Evolutionary conservation across 1,140 invertebrate genomes (phyloP).

Genomic region (Mercenaria mercenaria): DNA sequence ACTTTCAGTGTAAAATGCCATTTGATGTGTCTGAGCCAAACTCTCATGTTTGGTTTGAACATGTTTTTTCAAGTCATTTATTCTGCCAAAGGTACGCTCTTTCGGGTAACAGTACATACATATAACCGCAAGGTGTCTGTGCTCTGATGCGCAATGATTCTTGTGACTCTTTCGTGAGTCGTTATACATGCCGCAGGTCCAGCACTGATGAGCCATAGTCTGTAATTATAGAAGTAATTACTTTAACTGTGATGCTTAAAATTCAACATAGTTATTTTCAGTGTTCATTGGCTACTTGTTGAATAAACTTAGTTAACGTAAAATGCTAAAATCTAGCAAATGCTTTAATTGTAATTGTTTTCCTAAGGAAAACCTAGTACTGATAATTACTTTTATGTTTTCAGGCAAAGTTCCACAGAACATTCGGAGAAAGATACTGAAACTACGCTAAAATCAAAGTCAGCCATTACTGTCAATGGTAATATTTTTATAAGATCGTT

Average conservation of each 20-base stretch:
- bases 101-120: neutral
- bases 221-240: neutral
- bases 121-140: neutral
- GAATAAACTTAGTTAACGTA: too few relatives aligned
- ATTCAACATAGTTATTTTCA: neutral
- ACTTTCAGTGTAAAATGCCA: neutral
- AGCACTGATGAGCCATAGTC: too few relatives aligned
- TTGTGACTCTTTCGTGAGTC: neutral
- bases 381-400: neutral
- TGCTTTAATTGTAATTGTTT: too few relatives aligned
- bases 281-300: too few relatives aligned
- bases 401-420: neutral
- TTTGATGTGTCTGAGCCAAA: neutral
- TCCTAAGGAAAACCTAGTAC: too few relatives aligned
- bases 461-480: neutral
- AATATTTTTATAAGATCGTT: neutral
- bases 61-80: neutral
- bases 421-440: neutral
- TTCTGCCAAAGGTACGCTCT: neutral
- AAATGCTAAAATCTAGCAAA: too few relatives aligned
- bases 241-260: neutral
- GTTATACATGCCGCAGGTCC: too few relatives aligned
- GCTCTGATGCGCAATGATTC: neutral
- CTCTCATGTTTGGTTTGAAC: neutral
- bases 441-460: neutral